A percentile compares a stretch with the other conserved stretches of the same genome.
phyloP scores from a whole-genome alignment of 2,888 invertebrate species.

The Polietes domitor region DNA sequence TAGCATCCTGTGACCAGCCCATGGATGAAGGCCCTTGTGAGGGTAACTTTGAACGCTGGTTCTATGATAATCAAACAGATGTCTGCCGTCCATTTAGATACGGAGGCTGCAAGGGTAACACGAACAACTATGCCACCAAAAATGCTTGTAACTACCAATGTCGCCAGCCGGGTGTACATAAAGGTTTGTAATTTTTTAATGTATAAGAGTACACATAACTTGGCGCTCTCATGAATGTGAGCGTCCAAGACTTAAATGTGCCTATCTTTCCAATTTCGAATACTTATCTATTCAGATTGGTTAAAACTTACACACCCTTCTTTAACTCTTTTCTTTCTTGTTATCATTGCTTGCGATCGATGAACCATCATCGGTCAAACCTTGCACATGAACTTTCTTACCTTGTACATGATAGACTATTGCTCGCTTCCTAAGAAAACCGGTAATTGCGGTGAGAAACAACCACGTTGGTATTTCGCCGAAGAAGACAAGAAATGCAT shows the following conservation, averaged over 20 bases:
- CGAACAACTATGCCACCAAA: constrained; percentile 91
- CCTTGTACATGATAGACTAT: constrained; percentile 82
- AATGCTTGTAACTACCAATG: constrained; percentile 91
- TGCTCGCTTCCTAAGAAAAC: constrained; percentile 88
- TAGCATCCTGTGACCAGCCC: constrained; percentile 89
- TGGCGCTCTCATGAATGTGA: neutral
- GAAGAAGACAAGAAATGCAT: constrained; percentile 91
- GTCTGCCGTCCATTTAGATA: constrained; percentile 89
- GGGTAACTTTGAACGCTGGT: constrained; percentile 90
- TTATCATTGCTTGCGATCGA: constrained; percentile 67
- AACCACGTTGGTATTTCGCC: constrained; percentile 93
- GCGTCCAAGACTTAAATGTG: constrained; percentile 23
- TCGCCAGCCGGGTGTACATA: constrained; percentile 86
- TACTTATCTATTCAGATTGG: constrained; percentile 63
- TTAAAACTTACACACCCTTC: constrained; percentile 29
- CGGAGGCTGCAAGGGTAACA: constrained; percentile 94
- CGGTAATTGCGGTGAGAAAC: constrained; percentile 89
- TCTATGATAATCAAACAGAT: constrained; percentile 85
- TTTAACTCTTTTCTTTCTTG: constrained; percentile 49
- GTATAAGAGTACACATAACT: neutral
- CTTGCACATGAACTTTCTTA: constrained; percentile 40
- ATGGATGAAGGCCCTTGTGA: constrained; percentile 89
- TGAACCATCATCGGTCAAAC: neutral
- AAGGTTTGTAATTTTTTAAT: constrained; percentile 83
- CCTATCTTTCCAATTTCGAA: constrained; percentile 34